Evolutionary conservation across 2,888 invertebrate species (phyloP).

Genomic region (Dione vanillae): DNA sequence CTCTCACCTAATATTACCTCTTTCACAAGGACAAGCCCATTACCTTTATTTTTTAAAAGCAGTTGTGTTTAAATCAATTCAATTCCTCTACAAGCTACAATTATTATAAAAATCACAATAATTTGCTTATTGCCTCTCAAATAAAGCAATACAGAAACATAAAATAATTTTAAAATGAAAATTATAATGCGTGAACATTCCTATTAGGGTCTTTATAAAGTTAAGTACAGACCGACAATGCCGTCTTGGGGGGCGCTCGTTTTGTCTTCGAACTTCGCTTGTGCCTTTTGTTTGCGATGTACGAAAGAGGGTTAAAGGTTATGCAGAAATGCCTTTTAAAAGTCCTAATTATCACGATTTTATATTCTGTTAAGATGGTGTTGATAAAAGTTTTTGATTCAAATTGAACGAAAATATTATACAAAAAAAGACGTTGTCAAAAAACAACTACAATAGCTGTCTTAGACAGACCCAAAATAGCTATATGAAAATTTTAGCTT

Average conservation of each 20-base stretch:
- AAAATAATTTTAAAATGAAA: slow-evolving; percentile 27
- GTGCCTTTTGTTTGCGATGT: slow-evolving; percentile 54
- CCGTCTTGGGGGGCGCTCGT: slow-evolving; percentile 56
- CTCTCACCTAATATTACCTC: no score
- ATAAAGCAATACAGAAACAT: slow-evolving; percentile 8
- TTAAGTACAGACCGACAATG: slow-evolving; percentile 49
- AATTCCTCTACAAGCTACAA: no score
- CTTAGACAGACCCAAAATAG: no score
- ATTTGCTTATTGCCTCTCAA: background rate
- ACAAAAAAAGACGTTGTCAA: no score
- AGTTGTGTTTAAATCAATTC: no score
- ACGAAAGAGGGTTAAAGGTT: slow-evolving; percentile 53
- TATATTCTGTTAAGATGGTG: background rate
- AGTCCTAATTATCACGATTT: background rate
- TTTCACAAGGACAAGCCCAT: no score
- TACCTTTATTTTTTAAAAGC: no score
- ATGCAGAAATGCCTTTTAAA: background rate
- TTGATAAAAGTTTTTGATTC: no score
- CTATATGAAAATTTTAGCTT: no score
- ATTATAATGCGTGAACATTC: slow-evolving; percentile 43
- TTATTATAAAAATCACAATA: background rate
- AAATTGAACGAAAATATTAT: no score
- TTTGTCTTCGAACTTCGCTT: slow-evolving; percentile 67
- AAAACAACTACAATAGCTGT: no score
- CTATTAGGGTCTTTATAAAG: slow-evolving; percentile 49